Evolutionary conservation across 2,888 invertebrate genomes (phyloP).

Genomic region (Hermaeophaga mercurialis): DNA sequence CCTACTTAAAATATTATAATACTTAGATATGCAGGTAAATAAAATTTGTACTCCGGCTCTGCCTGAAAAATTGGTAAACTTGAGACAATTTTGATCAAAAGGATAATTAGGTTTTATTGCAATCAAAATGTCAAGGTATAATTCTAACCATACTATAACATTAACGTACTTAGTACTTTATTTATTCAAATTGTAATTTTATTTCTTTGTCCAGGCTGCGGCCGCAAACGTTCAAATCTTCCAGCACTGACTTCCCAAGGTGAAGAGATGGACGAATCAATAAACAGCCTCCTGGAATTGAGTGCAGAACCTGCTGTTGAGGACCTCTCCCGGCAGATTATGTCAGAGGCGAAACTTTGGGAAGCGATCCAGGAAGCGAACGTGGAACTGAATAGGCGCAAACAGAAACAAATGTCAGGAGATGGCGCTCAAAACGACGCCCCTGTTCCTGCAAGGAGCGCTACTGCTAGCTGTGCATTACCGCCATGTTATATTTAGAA

Average conservation of each 20-base stretch:
- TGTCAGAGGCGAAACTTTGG: slow-evolving; percentile 79
- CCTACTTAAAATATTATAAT: too few relatives aligned
- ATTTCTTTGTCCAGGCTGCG: slow-evolving; percentile 65
- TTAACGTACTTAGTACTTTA: too few relatives aligned
- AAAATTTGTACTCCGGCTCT: too few relatives aligned
- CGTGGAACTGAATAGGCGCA: slow-evolving; percentile 69
- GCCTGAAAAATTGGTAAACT: too few relatives aligned
- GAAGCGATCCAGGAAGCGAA: slow-evolving; percentile 81
- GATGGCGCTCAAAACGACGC: slow-evolving; percentile 53
- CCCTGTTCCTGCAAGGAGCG: slow-evolving; percentile 47
- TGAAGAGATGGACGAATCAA: slow-evolving; percentile 65
- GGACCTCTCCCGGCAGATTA: slow-evolving; percentile 77
- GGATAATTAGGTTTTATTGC: too few relatives aligned
- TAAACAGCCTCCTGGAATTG: slow-evolving; percentile 69
- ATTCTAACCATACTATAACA: too few relatives aligned
- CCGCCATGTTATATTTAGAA: slow-evolving; percentile 53
- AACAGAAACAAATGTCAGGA: slow-evolving; percentile 55
- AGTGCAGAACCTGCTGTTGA: slow-evolving; percentile 73
- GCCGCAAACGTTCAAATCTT: slow-evolving; percentile 67
- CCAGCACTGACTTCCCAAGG: slow-evolving; percentile 55
- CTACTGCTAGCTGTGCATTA: slow-evolving; percentile 53
- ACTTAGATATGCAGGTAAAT: too few relatives aligned
- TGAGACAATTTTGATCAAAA: too few relatives aligned
- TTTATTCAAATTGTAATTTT: too few relatives aligned
- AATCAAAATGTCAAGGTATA: too few relatives aligned